Percentiles rank a stretch among this genome's conserved stretches.
phyloP scores from a whole-genome alignment of 1,140 invertebrate genomes.

The Pseudobourletiella spinata region DNA sequence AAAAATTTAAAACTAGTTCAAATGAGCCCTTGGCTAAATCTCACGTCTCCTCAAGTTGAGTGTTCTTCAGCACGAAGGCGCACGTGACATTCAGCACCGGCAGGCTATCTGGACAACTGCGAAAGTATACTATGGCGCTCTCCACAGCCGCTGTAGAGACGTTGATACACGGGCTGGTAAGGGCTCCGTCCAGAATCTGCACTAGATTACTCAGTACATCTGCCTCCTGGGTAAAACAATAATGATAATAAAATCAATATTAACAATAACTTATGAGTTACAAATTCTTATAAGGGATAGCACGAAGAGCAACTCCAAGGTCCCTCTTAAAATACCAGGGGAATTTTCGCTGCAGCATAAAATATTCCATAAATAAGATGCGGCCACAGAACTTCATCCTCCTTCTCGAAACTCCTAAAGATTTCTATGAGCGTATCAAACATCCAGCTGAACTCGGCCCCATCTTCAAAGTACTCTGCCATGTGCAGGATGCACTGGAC shows the following conservation, averaged over 20 bases:
- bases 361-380: conserved; percentile 33
- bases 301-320: background rate
- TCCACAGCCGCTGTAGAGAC: conserved; percentile 21
- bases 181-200: conserved; percentile 21
- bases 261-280: too few species aligned
- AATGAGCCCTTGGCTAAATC: background rate
- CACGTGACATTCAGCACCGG: conserved; percentile 23
- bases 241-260: too few species aligned
- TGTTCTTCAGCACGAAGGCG: conserved; percentile 25
- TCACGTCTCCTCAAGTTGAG: conserved; percentile 30
- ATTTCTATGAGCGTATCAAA: conserved; percentile 30
- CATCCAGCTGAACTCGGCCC: conserved; percentile 26
- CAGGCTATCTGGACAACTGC: conserved; percentile 21
- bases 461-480: conserved; percentile 34
- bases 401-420: conserved; percentile 32
- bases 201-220: conserved; percentile 16
- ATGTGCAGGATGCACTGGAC: conserved; percentile 26
- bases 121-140: conserved; percentile 25
- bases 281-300: background rate
- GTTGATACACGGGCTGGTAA: conserved; percentile 16
- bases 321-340: conserved; percentile 21
- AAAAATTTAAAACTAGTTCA: background rate
- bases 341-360: conserved; percentile 28
- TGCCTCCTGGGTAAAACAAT: conserved; percentile 11
- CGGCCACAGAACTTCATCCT: conserved; percentile 31